phyloP scores from a whole-genome alignment of 2,797 vertebrate species.

The Cheirogaleus major region DNA sequence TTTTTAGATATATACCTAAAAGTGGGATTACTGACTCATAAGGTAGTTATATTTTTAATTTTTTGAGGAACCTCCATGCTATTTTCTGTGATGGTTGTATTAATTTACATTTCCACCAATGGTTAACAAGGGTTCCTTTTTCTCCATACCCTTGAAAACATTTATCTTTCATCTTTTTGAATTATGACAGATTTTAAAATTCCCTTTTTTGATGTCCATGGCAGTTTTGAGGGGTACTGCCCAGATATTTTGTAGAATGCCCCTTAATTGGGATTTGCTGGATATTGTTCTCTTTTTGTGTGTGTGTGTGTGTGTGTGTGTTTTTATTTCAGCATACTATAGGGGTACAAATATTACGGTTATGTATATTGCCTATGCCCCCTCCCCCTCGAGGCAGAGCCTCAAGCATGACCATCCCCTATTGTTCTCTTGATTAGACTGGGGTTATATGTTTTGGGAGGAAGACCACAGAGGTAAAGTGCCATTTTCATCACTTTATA shows the following conservation, averaged over 20 bases:
- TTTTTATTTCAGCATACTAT: no score
- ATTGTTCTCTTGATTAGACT: not conserved
- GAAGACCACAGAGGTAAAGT: not conserved
- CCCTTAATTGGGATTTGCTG: not conserved
- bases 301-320: no score
- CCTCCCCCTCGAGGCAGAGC: no score
- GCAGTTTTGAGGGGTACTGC: not conserved
- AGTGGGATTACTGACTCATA: not conserved
- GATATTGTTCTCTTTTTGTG: not conserved
- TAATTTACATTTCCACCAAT: not conserved
- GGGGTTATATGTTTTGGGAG: not conserved
- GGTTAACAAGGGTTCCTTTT: not conserved
- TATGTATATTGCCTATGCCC: no score
- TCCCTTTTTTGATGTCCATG: not conserved
- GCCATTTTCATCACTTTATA: not conserved
- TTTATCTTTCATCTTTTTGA: not conserved
- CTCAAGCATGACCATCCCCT: no score
- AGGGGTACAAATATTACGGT: no score
- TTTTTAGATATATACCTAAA: not conserved
- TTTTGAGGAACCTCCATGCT: not conserved
- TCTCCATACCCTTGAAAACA: not conserved
- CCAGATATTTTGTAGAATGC: not conserved
- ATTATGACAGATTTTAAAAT: not conserved
- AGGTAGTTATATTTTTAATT: not conserved
- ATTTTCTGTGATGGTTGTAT: not conserved